Conservation (phyloP, 2,888 invertebrate species). For the Spisula subtruncata region DNA sequence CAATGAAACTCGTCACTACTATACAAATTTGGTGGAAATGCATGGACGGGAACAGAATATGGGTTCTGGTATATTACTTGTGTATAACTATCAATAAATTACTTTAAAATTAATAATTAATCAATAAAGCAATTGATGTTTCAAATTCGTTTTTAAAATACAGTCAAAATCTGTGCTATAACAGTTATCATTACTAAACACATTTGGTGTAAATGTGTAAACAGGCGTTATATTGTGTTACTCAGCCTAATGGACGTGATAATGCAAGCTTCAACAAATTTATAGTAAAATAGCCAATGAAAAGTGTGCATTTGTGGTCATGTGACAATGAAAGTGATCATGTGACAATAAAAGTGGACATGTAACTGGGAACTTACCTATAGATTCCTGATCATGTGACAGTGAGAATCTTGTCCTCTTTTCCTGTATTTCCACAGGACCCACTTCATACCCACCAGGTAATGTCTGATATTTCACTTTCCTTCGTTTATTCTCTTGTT, state of each 20-base stretch:
- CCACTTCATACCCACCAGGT: constrained; percentile 78
- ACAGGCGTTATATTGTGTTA: too few species aligned
- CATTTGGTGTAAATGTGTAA: too few species aligned
- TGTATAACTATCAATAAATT: constrained; percentile 89
- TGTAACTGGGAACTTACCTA: constrained; percentile 81
- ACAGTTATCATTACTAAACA: too few species aligned
- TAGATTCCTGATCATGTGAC: constrained; percentile 95
- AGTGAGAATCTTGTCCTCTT: constrained; percentile 92
- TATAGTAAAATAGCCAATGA: too few species aligned
- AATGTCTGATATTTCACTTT: constrained; percentile 80
- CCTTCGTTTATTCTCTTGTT: constrained; percentile 86
- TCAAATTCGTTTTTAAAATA: too few species aligned
- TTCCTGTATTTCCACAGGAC: constrained; percentile 85
- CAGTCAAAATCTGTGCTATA: too few species aligned
- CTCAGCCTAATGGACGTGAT: too few species aligned
- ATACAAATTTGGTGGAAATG: too few species aligned
- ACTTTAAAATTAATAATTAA: too few species aligned
- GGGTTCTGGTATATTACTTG: constrained; percentile 97
- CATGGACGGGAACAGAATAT: constrained; percentile 97
- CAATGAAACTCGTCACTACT: too few species aligned
- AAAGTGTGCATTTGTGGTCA: constrained; percentile 90
- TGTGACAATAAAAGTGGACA: constrained; percentile 85
- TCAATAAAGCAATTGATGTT: too few species aligned
- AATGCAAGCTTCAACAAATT: too few species aligned
- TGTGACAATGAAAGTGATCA: constrained; percentile 90